phyloP scores from a whole-genome alignment of 2,888 invertebrate species.

The Elgonia sp. region DNA sequence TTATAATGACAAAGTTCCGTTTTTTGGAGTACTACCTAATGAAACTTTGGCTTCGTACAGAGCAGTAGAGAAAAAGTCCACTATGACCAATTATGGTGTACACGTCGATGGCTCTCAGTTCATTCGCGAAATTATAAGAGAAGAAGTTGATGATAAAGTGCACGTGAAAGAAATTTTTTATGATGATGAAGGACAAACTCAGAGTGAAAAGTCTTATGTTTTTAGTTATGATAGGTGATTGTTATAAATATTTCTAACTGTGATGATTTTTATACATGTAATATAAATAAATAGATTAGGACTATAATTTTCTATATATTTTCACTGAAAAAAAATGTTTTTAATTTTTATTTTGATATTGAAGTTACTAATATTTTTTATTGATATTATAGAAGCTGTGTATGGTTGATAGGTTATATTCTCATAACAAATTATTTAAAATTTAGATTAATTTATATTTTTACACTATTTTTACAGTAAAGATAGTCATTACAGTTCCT shows the following conservation, averaged over 20 bases:
- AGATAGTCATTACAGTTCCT: too few relatives aligned
- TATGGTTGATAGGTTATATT: too few relatives aligned
- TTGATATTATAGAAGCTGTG: too few relatives aligned
- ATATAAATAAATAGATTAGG: neutral
- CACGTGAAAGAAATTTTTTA: conserved; percentile 45
- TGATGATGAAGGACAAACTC: conserved; percentile 41
- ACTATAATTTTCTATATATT: too few relatives aligned
- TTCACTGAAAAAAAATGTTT: too few relatives aligned
- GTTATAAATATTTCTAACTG: neutral
- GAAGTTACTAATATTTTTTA: too few relatives aligned
- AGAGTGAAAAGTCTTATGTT: conserved; percentile 37
- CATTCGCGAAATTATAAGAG: conserved; percentile 47
- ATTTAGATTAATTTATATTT: too few relatives aligned
- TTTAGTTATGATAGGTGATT: conserved; percentile 39
- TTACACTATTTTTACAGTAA: too few relatives aligned
- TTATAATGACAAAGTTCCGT: conserved; percentile 32
- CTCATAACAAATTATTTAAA: too few relatives aligned
- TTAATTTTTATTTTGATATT: too few relatives aligned
- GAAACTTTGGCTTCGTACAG: conserved; percentile 57
- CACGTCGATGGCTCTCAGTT: conserved; percentile 31
- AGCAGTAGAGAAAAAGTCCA: conserved; percentile 3
- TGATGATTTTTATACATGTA: neutral
- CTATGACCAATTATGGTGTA: conserved; percentile 55
- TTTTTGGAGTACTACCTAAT: conserved; percentile 55
- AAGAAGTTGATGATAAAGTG: conserved; percentile 28